Percentiles rank a stretch among this genome's conserved stretches.
Evolutionary conservation across 2,113 vertebrate species (phyloP).

Genomic region (Phaethornis superciliosus): DNA sequence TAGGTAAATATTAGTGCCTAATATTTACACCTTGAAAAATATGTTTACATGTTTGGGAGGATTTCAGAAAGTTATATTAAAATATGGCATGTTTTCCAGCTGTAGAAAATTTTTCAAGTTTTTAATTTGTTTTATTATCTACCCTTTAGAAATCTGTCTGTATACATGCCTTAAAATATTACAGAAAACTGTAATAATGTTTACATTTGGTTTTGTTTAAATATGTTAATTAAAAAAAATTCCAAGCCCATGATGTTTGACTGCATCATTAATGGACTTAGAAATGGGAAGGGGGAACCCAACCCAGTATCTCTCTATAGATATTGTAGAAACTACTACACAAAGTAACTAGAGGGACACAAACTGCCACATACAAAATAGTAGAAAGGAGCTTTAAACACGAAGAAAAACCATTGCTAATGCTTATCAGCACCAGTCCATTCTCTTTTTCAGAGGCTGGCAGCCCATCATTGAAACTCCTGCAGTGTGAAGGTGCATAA

Average conservation of each 20-base stretch:
- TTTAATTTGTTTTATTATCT: neutral
- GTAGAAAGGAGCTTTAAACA: neutral
- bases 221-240: neutral
- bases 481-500: neutral
- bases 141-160: neutral
- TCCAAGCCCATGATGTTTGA: neutral
- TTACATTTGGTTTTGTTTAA: neutral
- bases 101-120: neutral
- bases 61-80: neutral
- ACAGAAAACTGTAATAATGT: neutral
- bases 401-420: neutral
- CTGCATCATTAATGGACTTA: neutral
- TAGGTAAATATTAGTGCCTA: neutral
- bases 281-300: neutral
- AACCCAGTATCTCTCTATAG: neutral
- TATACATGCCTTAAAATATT: neutral
- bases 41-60: neutral
- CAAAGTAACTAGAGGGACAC: neutral
- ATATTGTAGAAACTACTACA: rapidly evolving
- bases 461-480: neutral
- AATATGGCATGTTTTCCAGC: neutral
- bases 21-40: neutral
- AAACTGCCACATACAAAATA: neutral
- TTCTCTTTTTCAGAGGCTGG: neutral
- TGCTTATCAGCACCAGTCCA: neutral